These are phyloP conservation scores for Trissolcus basalis DNA, from an alignment of 1,140 invertebrate species.

Conservation along the genomic window DNA sequence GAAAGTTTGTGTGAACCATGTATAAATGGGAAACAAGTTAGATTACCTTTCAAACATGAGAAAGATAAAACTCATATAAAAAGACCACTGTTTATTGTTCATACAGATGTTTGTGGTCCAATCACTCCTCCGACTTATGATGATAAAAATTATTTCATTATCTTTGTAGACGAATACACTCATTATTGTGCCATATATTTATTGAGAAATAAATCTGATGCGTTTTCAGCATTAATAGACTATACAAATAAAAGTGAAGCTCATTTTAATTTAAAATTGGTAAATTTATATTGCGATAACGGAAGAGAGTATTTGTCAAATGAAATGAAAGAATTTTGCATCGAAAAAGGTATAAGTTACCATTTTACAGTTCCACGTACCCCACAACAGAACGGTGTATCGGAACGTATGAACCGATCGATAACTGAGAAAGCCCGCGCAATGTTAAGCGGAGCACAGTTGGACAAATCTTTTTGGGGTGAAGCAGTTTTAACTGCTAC, in stretches of 20 bases:
- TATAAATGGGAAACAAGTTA: slow-evolving; percentile 72
- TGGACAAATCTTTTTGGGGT: background rate
- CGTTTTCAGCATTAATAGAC: slow-evolving; percentile 1
- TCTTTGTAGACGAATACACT: background rate
- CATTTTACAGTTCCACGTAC: slow-evolving; percentile 67
- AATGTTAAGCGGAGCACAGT: background rate
- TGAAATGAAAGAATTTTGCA: slow-evolving; percentile 68
- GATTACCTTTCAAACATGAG: slow-evolving; percentile 62
- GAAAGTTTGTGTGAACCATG: slow-evolving; percentile 72
- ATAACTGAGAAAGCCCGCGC: background rate
- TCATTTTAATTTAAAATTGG: slow-evolving; percentile 9
- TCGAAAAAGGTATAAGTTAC: slow-evolving; percentile 72
- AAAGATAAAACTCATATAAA: slow-evolving; percentile 42
- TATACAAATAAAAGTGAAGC: slow-evolving; percentile 3
- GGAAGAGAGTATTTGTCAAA: slow-evolving; percentile 56
- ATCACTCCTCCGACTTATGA: slow-evolving; percentile 62
- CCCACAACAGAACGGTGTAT: background rate
- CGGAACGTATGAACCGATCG: background rate
- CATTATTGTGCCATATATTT: slow-evolving; percentile 2
- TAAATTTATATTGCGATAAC: slow-evolving; percentile 20
- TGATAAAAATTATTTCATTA: slow-evolving; percentile 1
- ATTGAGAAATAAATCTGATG: background rate
- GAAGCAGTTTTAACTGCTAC: background rate
- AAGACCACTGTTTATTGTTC: slow-evolving; percentile 50
- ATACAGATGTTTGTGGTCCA: slow-evolving; percentile 72